A percentile compares a stretch with the other conserved stretches of the same genome.
Evolutionary conservation across 92 coral and sea anemone genomes (phyloP).

Genomic region (Umimayanthus chanpuru): DNA sequence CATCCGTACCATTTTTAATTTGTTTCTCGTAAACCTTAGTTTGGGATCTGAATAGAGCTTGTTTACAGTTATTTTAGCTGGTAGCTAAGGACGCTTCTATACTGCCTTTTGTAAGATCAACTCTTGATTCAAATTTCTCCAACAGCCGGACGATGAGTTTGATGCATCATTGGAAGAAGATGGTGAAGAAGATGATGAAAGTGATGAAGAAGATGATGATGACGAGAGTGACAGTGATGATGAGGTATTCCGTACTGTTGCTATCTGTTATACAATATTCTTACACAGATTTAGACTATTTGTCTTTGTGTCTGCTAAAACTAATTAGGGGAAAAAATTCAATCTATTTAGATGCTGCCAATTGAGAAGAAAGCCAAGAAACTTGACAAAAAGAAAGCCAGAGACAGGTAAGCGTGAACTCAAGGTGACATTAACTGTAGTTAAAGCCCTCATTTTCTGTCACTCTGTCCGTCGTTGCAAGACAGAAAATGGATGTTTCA

Average conservation of each 20-base stretch:
- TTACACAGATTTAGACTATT: no score
- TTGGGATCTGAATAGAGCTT: no score
- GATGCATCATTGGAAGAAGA: constrained; percentile 44
- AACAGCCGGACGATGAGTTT: constrained; percentile 48
- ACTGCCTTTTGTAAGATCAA: no score
- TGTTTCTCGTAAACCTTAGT: no score
- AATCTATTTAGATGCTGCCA: constrained; percentile 76
- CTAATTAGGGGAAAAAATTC: neutral
- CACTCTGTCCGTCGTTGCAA: neutral
- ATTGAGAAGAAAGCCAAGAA: constrained; percentile 92
- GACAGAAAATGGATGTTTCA: no score
- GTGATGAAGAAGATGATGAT: constrained; percentile 53
- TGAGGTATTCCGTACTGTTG: constrained; percentile 15
- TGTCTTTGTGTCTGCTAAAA: neutral
- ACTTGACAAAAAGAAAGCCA: constrained; percentile 82
- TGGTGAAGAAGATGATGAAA: constrained; percentile 50
- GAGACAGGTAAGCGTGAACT: constrained; percentile 76
- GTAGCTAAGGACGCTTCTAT: no score
- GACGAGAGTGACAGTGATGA: constrained; percentile 44
- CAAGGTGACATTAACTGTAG: neutral
- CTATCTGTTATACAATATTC: no score
- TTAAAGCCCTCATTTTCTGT: neutral
- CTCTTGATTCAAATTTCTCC: neutral
- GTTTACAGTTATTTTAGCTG: no score
- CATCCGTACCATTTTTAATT: no score